These are phyloP conservation scores for Danaus melanippus DNA, from an alignment of 1,140 invertebrate genomes.

Conservation along the genomic window DNA sequence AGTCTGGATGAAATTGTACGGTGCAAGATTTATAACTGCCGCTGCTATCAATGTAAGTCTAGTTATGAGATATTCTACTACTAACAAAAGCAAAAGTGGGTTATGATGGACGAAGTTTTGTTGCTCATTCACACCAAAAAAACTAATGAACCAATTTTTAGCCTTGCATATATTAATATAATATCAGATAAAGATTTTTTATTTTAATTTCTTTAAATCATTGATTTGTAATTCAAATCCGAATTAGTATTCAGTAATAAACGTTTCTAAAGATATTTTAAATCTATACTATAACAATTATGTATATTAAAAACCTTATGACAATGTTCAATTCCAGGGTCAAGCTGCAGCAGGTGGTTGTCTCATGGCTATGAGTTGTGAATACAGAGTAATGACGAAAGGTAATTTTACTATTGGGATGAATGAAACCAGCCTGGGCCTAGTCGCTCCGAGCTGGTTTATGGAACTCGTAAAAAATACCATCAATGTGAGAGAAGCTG, in stretches of 20 bases:
- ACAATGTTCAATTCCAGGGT: constrained; percentile 30
- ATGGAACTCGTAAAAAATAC: constrained; percentile 73
- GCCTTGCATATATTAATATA: too few species aligned
- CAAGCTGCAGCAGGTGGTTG: constrained; percentile 90
- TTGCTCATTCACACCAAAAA: too few species aligned
- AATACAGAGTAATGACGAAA: constrained; percentile 86
- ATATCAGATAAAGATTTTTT: too few species aligned
- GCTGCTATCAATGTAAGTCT: constrained; percentile 86
- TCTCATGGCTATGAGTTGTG: constrained; percentile 83
- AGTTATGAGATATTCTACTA: constrained; percentile 3
- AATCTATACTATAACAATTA: too few species aligned
- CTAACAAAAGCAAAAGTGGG: constrained; percentile 51
- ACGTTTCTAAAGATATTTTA: too few species aligned
- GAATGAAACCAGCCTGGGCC: constrained; percentile 83
- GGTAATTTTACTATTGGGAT: constrained; percentile 86
- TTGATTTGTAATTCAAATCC: too few species aligned
- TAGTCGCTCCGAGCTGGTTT: constrained; percentile 85
- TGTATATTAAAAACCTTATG: too few species aligned
- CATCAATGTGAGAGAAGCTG: constrained; percentile 77
- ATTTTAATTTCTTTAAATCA: too few species aligned
- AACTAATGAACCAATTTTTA: too few species aligned
- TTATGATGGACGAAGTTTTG: background rate
- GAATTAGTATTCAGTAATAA: too few species aligned
- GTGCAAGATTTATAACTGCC: constrained; percentile 79
- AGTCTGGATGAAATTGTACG: constrained; percentile 85